These are phyloP conservation scores for Microcaecilia unicolor DNA, from an alignment of 2,797 vertebrate species.

Conservation along the genomic window DNA sequence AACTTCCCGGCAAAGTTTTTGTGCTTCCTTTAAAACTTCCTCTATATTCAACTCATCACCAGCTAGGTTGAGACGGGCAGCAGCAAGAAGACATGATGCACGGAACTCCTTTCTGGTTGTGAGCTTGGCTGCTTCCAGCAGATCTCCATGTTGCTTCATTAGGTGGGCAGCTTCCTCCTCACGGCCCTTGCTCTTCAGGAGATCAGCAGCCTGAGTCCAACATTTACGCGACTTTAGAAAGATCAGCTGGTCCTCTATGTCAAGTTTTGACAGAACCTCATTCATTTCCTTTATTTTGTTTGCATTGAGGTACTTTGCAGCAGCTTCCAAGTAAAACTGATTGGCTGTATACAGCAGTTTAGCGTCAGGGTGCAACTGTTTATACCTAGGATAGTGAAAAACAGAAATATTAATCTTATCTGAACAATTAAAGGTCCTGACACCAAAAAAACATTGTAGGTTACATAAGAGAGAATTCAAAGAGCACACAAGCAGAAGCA, in stretches of 20 bases:
- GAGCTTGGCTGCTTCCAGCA: constrained; percentile 55
- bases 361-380: constrained; percentile 30
- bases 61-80: constrained; percentile 31
- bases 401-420: too few species aligned
- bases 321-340: constrained; percentile 59
- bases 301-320: constrained; percentile 48
- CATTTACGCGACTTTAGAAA: constrained; percentile 54
- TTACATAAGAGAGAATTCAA: too few species aligned
- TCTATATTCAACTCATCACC: not conserved
- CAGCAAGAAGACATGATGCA: constrained; percentile 50
- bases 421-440: too few species aligned
- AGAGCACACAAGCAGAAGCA: too few species aligned
- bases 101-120: constrained; percentile 46
- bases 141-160: constrained; percentile 54
- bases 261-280: constrained; percentile 53
- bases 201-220: constrained; percentile 49
- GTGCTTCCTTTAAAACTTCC: constrained; percentile 36
- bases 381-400: constrained; percentile 50
- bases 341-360: constrained; percentile 51
- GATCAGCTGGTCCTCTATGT: constrained; percentile 57
- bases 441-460: too few species aligned
- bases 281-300: constrained; percentile 54
- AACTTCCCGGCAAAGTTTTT: constrained; percentile 40
- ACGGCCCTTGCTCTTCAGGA: constrained; percentile 44
- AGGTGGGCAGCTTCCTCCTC: constrained; percentile 59